A percentile compares a stretch with the other conserved stretches of the same genome.
phyloP scores from a whole-genome alignment of 2,113 vertebrate species.

The Hemibagrus wyckioides region DNA sequence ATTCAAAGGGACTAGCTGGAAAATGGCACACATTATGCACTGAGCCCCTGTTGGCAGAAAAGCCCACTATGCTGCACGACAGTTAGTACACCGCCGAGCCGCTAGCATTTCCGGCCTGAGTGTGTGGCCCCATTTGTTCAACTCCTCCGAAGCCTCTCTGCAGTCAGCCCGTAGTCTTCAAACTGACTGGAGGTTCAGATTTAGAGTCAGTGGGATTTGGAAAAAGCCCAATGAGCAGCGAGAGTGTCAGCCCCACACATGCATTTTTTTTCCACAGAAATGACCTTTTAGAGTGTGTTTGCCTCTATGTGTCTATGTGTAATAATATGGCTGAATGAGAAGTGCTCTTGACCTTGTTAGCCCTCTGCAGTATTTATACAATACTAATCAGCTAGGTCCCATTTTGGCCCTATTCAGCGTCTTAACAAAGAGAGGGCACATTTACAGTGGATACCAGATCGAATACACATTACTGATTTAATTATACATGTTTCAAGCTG shows the following conservation, averaged over 20 bases:
- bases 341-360: slow-evolving; percentile 18
- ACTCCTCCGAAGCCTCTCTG: slow-evolving; percentile 24
- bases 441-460: slow-evolving; percentile 27
- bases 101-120: slow-evolving; percentile 67
- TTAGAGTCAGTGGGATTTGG: slow-evolving; percentile 27
- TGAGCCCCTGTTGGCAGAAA: slow-evolving; percentile 47
- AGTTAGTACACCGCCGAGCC: slow-evolving; percentile 68
- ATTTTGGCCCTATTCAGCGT: slow-evolving; percentile 16
- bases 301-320: neutral
- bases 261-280: neutral
- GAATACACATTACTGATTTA: slow-evolving; percentile 25
- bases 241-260: neutral
- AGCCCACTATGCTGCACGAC: slow-evolving; percentile 70
- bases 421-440: slow-evolving; percentile 14
- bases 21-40: slow-evolving; percentile 60
- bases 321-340: neutral
- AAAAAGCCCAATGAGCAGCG: slow-evolving; percentile 19
- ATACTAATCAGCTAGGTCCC: slow-evolving; percentile 4
- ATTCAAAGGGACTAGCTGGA: slow-evolving; percentile 69
- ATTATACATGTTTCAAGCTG: slow-evolving; percentile 37
- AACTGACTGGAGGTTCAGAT: slow-evolving; percentile 29
- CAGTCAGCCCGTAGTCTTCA: slow-evolving; percentile 31
- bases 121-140: slow-evolving; percentile 34
- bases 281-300: slow-evolving; percentile 12
- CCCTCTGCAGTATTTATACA: slow-evolving; percentile 7